Evolutionary conservation across 1,140 invertebrate genomes (phyloP), one percentile per base, ranked within the genome.

Genomic region (Cydia amplana): DNA sequence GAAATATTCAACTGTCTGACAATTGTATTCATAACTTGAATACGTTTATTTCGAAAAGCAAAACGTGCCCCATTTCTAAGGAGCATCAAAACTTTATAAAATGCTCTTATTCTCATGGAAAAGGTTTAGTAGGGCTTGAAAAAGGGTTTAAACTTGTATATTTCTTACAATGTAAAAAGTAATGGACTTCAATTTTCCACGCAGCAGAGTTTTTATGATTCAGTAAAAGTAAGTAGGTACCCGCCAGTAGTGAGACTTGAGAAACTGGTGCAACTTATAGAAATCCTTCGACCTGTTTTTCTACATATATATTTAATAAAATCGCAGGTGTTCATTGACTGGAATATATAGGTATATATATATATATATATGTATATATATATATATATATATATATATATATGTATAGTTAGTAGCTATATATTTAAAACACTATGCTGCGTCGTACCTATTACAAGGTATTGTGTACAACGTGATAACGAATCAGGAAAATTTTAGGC

Each of bases 101-200:
- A 23, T 20, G 12, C 20, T 60, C 20, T 20, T 23, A 60, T 60
- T 23, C 55, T 60, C 4, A 12, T 60, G 55, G 18, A 60, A 60
- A 23, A 60, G 18, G 55, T 60, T 60, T 20, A 12, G 20, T 23
- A 60, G 55, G 20, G 55, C 55, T 70, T 70, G 18, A 70, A 70
- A 70, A 70, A 36, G 65, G 64, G 65, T 36, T 70, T 36, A 70
- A 70, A 36, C 36, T 70, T 70, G 32, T 40, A 70, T 70, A 36
- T 36, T 36, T 18, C 65, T 43, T 70, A 70, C 65, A 70, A 70
- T 70, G 65, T 70, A 70, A 70, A 64, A 70, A 10, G 65, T 43
- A 70, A 70, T 70, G 65, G 28, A 70, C 65, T 70, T 70, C 65
- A 70, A 70, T 70, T 70, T 70, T 70, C 65, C 65, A 70, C 65